These are phyloP conservation scores for Corvus cornix DNA, from an alignment of 2,113 vertebrate species.

Conservation along the genomic window DNA sequence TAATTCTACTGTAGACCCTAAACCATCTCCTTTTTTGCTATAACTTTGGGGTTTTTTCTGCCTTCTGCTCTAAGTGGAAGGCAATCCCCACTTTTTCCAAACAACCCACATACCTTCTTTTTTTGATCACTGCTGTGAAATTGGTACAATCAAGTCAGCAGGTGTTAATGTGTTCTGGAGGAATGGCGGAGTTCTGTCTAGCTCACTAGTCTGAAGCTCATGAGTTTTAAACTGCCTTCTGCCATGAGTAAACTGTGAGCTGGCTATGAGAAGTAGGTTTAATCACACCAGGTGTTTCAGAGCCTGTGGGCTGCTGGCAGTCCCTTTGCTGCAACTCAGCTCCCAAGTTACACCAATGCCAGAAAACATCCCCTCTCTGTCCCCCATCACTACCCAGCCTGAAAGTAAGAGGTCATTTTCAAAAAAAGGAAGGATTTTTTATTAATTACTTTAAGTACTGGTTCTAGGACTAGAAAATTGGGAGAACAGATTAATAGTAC, in stretches of 20 bases:
- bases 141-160: neutral
- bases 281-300: neutral
- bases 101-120: neutral
- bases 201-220: neutral
- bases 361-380: neutral
- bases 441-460: neutral
- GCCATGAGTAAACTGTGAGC: neutral
- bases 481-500: neutral
- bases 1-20: neutral
- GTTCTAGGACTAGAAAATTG: neutral
- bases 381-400: accelerated
- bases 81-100: neutral
- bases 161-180: neutral
- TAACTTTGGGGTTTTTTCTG: neutral
- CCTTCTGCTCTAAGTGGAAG: neutral
- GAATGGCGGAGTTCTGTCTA: neutral
- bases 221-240: neutral
- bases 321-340: neutral
- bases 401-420: neutral
- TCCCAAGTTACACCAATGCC: neutral
- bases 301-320: neutral
- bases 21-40: neutral
- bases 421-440: neutral
- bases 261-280: neutral
- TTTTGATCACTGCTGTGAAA: neutral